Conservation (phyloP, 1,140 invertebrate species). For the Anastrepha ludens region DNA sequence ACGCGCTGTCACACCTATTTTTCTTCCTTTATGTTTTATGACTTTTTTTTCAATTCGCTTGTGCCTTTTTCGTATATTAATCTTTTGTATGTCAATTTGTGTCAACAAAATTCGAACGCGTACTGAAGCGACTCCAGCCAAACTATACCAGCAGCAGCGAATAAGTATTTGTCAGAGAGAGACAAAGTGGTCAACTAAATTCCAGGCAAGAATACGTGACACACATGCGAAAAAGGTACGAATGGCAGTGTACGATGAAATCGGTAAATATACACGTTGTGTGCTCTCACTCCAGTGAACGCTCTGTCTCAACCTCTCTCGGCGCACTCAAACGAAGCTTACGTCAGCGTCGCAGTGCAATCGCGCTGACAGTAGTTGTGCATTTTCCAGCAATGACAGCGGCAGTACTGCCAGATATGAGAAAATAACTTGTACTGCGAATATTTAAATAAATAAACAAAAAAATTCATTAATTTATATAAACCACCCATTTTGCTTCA, state of each 20-base stretch:
- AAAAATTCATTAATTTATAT: too few relatives aligned
- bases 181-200: slow-evolving; percentile 1
- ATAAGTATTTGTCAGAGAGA: slow-evolving; percentile 18
- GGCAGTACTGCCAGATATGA: neutral
- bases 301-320: neutral
- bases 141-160: slow-evolving; percentile 17
- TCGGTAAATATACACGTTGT: neutral
- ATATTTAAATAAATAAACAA: neutral
- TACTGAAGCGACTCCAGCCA: slow-evolving; percentile 43
- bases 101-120: slow-evolving; percentile 53
- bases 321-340: slow-evolving; percentile 2
- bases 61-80: slow-evolving; percentile 35
- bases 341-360: slow-evolving; percentile 5
- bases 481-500: too few relatives aligned
- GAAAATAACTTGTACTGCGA: neutral
- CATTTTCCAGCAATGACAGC: slow-evolving; percentile 38
- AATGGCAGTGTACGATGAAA: neutral
- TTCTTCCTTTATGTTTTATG: slow-evolving; percentile 53
- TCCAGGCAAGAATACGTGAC: slow-evolving; percentile 29
- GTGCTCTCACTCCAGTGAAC: slow-evolving; percentile 31
- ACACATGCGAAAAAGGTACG: slow-evolving; percentile 39
- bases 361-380: neutral
- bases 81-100: slow-evolving; percentile 54
- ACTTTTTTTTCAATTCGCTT: slow-evolving; percentile 45
- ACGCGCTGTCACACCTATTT: slow-evolving; percentile 52